These are phyloP conservation scores for Pseudococcus viburni DNA, from an alignment of 2,888 invertebrate genomes.

Conservation along the genomic window DNA sequence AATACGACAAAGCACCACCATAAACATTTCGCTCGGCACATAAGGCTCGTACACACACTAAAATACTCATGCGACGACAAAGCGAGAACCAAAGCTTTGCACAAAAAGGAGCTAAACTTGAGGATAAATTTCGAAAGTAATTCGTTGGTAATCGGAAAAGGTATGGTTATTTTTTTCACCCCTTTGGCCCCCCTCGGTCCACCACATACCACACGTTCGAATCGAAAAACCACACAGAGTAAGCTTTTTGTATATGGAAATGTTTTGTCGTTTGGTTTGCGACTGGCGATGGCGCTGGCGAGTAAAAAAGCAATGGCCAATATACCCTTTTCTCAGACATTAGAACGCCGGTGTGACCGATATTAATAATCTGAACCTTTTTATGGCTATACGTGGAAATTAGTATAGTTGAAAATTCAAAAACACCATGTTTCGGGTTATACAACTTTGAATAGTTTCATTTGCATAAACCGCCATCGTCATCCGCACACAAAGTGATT, in stretches of 20 bases:
- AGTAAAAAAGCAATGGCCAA: no score
- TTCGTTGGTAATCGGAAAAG: neutral
- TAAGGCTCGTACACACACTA: neutral
- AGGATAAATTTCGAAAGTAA: conserved; percentile 46
- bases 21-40: neutral
- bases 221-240: neutral
- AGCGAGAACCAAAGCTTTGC: neutral
- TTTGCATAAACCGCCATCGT: conserved; percentile 10
- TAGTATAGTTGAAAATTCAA: conserved; percentile 23
- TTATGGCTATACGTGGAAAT: neutral
- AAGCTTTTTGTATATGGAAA: neutral
- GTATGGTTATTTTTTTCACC: neutral
- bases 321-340: no score
- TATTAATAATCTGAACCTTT: conserved; percentile 40
- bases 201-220: neutral
- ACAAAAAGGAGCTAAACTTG: conserved; percentile 19
- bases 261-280: neutral
- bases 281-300: neutral
- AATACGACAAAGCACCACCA: neutral
- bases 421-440: conserved; percentile 12
- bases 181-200: neutral
- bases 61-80: neutral
- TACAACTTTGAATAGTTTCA: conserved; percentile 24
- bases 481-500: neutral
- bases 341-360: neutral